Evolutionary conservation across 2,797 vertebrate species (phyloP).

Genomic region (Zalophus californianus): DNA sequence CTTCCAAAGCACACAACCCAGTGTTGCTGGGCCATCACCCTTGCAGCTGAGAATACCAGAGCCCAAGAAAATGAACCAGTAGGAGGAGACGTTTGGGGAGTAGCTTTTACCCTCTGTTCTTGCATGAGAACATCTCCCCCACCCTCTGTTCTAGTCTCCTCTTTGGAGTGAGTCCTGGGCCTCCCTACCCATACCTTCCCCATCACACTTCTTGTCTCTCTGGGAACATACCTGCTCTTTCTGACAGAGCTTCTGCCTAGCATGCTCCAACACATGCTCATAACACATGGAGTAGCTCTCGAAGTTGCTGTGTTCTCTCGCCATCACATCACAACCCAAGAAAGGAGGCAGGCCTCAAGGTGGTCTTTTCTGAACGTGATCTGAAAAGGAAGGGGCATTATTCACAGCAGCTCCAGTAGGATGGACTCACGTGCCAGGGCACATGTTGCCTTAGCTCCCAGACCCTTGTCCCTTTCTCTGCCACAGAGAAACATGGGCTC

Average conservation of each 20-base stretch:
- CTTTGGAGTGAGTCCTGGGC: background rate
- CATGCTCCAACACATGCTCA: conserved; percentile 88
- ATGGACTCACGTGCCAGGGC: background rate
- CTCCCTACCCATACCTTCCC: background rate
- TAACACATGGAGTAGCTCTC: conserved; percentile 90
- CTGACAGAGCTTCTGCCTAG: conserved; percentile 84
- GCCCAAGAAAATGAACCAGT: background rate
- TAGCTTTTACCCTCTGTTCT: background rate
- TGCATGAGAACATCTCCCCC: background rate
- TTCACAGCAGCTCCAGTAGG: background rate
- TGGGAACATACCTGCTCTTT: conserved; percentile 86
- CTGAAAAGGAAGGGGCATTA: conserved; percentile 74
- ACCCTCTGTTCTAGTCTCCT: background rate
- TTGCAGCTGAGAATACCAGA: background rate
- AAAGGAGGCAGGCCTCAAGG: conserved; percentile 87
- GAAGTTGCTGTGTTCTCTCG: conserved; percentile 88
- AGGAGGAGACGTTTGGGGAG: background rate
- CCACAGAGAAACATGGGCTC: background rate
- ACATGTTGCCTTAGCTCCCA: background rate
- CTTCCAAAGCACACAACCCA: background rate
- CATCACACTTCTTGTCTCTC: background rate
- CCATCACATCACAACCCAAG: conserved; percentile 87
- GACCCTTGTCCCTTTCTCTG: background rate
- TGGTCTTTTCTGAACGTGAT: conserved; percentile 85
- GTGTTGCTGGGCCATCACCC: background rate